A percentile compares a stretch with the other conserved stretches of the same genome.
Conservation (phyloP, 2,888 invertebrate species). For the Neoascia interrupta region DNA sequence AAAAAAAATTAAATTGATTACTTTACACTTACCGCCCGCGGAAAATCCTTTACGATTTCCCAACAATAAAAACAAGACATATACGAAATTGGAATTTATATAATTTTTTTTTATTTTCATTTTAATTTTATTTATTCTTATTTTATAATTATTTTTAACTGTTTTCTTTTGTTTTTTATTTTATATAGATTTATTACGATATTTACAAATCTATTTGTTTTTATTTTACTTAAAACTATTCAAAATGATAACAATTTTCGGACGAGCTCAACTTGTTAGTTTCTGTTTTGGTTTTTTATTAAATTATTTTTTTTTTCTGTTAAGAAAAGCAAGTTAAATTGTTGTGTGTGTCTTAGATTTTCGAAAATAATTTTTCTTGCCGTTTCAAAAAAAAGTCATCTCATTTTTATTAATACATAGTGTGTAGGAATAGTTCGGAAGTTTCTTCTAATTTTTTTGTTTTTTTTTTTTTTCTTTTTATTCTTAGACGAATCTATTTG, state of each 20-base stretch:
- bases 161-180: conserved; percentile 38
- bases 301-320: conserved; percentile 16
- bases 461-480: conserved; percentile 18
- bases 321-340: conserved; percentile 60
- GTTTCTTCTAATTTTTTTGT: conserved; percentile 31
- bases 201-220: conserved; percentile 66
- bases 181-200: conserved; percentile 66
- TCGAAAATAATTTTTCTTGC: conserved; percentile 33
- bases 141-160: conserved; percentile 62
- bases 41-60: too few species aligned
- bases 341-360: conserved; percentile 32
- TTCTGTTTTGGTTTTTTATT: conserved; percentile 14
- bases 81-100: conserved; percentile 47
- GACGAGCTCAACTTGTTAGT: conserved; percentile 62
- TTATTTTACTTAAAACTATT: conserved; percentile 58
- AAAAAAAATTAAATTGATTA: too few species aligned
- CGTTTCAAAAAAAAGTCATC: conserved; percentile 34
- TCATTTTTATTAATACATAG: conserved; percentile 22
- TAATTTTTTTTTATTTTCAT: conserved; percentile 39
- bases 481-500: conserved; percentile 35
- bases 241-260: conserved; percentile 68
- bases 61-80: conserved; percentile 38
- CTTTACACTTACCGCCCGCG: too few species aligned
- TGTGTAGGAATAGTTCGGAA: conserved; percentile 62
- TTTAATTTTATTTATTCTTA: conserved; percentile 56